A percentile compares a stretch with the other conserved stretches of the same genome.
phyloP scores from a whole-genome alignment of 2,113 vertebrate genomes.

The Prionailurus bengalensis region DNA sequence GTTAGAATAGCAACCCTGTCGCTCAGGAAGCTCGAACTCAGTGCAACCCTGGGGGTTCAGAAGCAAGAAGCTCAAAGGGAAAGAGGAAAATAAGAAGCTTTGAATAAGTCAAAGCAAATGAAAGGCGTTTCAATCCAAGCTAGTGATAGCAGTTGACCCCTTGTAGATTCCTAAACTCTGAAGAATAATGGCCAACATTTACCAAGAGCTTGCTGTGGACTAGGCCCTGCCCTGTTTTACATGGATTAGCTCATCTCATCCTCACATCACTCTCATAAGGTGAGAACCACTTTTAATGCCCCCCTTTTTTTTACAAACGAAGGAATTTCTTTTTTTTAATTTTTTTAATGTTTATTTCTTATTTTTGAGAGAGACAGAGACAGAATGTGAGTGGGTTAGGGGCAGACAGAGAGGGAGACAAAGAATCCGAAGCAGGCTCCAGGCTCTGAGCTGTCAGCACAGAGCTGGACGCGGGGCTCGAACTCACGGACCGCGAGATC shows the following conservation, averaged over 20 bases:
- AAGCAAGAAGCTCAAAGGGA: not conserved
- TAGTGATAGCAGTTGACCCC: not conserved
- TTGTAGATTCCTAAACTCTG: not conserved
- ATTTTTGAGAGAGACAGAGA: too few relatives aligned
- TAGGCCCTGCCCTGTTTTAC: not conserved
- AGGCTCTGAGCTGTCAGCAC: too few relatives aligned
- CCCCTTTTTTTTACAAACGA: not conserved
- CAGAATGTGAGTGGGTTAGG: too few relatives aligned
- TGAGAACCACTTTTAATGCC: not conserved
- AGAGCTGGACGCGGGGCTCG: too few relatives aligned
- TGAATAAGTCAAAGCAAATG: not conserved
- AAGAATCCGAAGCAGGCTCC: too few relatives aligned
- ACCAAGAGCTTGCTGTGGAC: not conserved
- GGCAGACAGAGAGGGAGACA: too few relatives aligned
- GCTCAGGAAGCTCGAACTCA: not conserved
- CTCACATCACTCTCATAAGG: not conserved
- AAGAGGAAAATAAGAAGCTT: not conserved
- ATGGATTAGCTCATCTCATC: not conserved
- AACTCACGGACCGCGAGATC: too few relatives aligned
- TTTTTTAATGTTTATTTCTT: too few relatives aligned
- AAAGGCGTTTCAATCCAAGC: not conserved
- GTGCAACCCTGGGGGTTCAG: not conserved
- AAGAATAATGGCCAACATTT: slow-evolving; percentile 44
- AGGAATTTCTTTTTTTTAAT: not conserved
- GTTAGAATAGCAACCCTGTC: not conserved